Conservation (phyloP, 2,888 invertebrate genomes). For the Desoria tigrina region DNA sequence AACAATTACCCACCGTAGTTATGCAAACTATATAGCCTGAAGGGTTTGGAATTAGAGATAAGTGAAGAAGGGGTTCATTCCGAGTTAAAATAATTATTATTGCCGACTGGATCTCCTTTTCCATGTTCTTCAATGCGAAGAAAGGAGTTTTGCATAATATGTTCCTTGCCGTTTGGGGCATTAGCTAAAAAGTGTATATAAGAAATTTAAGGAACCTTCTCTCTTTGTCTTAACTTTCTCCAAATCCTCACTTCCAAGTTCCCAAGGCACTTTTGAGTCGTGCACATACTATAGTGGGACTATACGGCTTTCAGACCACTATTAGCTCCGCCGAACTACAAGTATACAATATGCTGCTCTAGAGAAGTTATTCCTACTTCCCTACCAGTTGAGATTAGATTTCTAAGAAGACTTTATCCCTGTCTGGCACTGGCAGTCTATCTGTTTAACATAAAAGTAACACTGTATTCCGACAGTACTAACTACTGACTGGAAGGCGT, state of each 20-base stretch:
- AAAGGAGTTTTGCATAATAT: slow-evolving; percentile 19
- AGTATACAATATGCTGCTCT: slow-evolving; percentile 10
- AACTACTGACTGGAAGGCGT: too few species aligned
- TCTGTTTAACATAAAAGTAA: too few species aligned
- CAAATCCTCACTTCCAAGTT: background rate
- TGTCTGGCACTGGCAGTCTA: slow-evolving; percentile 3
- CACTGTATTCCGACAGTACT: too few species aligned
- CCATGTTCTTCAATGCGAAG: slow-evolving; percentile 10
- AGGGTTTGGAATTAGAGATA: background rate
- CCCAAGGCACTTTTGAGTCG: slow-evolving; percentile 16
- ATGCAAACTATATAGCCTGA: background rate
- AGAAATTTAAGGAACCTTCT: background rate
- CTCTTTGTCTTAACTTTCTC: slow-evolving; percentile 9
- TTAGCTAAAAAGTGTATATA: background rate
- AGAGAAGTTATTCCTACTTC: too few species aligned
- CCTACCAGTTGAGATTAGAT: background rate
- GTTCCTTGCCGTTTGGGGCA: background rate
- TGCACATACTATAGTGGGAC: too few species aligned
- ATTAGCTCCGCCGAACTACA: too few species aligned
- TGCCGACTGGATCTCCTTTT: slow-evolving; percentile 15
- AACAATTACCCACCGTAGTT: too few species aligned
- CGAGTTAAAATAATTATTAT: slow-evolving; percentile 25
- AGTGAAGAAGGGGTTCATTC: slow-evolving; percentile 1
- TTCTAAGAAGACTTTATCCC: slow-evolving; percentile 9
- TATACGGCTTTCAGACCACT: too few species aligned